Evolutionary conservation across 2,888 invertebrate species (phyloP).

Genomic region (Drosophila kuntzei): DNA sequence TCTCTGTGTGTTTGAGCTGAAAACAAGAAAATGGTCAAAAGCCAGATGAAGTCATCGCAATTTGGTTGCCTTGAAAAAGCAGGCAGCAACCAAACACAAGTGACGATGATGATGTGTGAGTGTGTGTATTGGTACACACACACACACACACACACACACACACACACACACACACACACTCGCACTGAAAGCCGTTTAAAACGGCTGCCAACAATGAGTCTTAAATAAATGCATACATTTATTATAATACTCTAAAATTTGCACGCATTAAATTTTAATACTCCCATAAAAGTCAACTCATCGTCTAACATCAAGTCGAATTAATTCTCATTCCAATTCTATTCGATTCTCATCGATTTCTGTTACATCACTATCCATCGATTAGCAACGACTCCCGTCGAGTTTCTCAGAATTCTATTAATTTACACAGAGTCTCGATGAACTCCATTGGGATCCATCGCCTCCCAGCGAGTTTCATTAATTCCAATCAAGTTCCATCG

Average conservation of each 20-base stretch:
- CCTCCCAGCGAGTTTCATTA: background rate
- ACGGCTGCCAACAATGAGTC: constrained; percentile 24
- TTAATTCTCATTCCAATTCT: background rate
- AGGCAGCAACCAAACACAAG: constrained; percentile 26
- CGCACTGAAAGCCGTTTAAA: constrained; percentile 22
- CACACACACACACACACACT: constrained; percentile 17
- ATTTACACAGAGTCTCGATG: background rate
- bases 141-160: constrained; percentile 15
- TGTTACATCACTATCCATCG: background rate
- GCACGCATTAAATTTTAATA: background rate
- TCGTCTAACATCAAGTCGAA: background rate
- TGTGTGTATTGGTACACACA: constrained; percentile 9
- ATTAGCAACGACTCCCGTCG: background rate
- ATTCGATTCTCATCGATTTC: background rate
- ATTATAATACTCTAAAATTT: constrained; percentile 3
- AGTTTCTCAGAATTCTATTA: background rate
- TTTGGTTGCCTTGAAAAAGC: constrained; percentile 59
- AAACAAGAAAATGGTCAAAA: constrained; percentile 55
- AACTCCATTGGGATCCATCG: background rate
- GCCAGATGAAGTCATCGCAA: constrained; percentile 72
- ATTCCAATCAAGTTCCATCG: background rate
- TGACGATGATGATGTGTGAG: constrained; percentile 41
- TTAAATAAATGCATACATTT: constrained; percentile 4
- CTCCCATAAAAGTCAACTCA: constrained; percentile 4
- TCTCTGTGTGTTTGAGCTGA: constrained; percentile 23